Base-by-base conservation (phyloP, 2,888 invertebrate genomes). In the Chaetogeoica ovagalla region DNA sequence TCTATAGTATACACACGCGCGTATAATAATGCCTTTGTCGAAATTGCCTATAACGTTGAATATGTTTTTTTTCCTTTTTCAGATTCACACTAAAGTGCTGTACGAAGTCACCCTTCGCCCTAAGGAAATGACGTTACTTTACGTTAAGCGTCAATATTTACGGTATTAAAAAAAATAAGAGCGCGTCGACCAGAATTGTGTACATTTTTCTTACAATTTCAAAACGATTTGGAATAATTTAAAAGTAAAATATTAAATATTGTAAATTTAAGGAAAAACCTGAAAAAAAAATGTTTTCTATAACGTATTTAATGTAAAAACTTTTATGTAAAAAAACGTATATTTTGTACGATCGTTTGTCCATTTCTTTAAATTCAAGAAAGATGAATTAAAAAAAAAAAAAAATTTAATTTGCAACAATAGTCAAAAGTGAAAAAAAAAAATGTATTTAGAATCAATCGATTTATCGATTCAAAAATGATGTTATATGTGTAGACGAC, bases 41-140 rank as follows among this genome's bases (percentile, higher is more conserved):
- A 57, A 66, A 75, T 65, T 75, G 66, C 57, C 43, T 57, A 75
- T 75, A 75, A 75, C 19, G 30, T 37, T 21, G 15, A 37, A 55
- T 15, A 55, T 9, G 55, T 9, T 15, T 63, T 30, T 74, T 74
- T 55, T 8, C 43, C 21, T 23, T 23, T 57, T 75, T 75, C 57
- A 66, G 39, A 75, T n/a, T 75, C 23, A 3, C 39, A 57, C 15
- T 66, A 15, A 43, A 66, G 65, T 66, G 13, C 19, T 21, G 30
- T 30, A 57, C 37, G 74, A 66, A 21, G 57, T 66, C 57, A 23
- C 19, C 23, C 23, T 13, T 23, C 9, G 23, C 57, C 57, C 57
- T 13, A 23, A n/a, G 57, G 23, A 65, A 66, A 75, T 23, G 52
- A 43, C 19, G 21, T 55, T 65, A 65, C 17, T 11, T 55, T 1